Percentiles rank a stretch among this genome's conserved stretches.
These are phyloP conservation scores for Kryphioiulus occultus DNA, from an alignment of 2,888 invertebrate genomes.

Conservation along the genomic window DNA sequence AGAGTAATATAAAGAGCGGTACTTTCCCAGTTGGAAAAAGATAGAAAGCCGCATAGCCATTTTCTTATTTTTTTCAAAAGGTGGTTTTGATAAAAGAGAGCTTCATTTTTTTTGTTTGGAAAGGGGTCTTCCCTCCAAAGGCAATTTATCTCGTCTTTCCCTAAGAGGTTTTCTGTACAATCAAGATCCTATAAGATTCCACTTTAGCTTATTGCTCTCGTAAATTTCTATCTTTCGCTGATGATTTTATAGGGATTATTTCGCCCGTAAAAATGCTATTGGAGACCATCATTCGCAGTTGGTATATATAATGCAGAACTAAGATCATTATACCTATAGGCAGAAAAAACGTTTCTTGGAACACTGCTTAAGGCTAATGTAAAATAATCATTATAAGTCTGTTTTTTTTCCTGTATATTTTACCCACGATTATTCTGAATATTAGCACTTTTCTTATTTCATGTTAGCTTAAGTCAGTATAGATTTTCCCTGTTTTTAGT, in stretches of 20 bases:
- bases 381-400: neutral
- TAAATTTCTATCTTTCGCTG: slow-evolving; percentile 36
- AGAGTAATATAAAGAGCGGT: neutral
- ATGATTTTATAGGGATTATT: slow-evolving; percentile 40
- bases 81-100: slow-evolving; percentile 35
- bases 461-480: neutral
- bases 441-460: neutral
- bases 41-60: slow-evolving; percentile 18
- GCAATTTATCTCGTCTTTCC: slow-evolving; percentile 36
- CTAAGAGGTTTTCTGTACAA: slow-evolving; percentile 39
- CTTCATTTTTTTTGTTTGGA: neutral
- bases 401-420: neutral
- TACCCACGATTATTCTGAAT: neutral
- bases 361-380: neutral
- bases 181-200: slow-evolving; percentile 40
- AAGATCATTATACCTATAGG: neutral
- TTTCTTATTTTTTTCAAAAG: neutral
- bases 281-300: slow-evolving; percentile 21
- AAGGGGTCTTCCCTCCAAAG: neutral
- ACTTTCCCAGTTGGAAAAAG: slow-evolving; percentile 2
- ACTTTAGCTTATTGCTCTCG: slow-evolving; percentile 39
- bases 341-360: neutral
- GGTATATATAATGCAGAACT: slow-evolving; percentile 21
- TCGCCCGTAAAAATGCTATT: slow-evolving; percentile 28
- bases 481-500: too few species aligned